phyloP scores from a whole-genome alignment of 2,113 vertebrate species.

The Pachycephala philippinensis region DNA sequence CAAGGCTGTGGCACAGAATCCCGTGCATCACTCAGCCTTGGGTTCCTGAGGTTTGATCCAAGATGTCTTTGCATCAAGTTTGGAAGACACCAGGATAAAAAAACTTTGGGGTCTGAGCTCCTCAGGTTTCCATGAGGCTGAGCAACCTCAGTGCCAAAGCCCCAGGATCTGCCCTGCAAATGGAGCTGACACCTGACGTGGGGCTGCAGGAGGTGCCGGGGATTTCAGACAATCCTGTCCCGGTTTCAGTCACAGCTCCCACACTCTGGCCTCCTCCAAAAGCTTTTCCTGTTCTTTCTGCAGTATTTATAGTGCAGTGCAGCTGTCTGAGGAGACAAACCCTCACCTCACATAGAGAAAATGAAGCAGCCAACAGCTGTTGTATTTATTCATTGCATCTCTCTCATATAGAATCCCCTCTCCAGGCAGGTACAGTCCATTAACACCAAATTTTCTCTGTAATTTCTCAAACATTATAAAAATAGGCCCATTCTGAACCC shows the following conservation, averaged over 20 bases:
- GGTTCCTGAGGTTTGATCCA: not conserved
- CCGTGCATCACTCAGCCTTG: rapidly evolving
- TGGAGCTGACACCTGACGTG: rapidly evolving
- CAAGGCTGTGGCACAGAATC: not conserved
- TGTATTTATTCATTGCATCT: not conserved
- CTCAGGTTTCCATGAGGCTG: not conserved
- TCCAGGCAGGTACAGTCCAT: not conserved
- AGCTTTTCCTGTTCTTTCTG: not conserved
- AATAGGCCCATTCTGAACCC: rapidly evolving
- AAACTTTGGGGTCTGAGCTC: not conserved
- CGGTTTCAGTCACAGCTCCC: not conserved
- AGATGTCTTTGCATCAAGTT: rapidly evolving
- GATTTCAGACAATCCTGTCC: not conserved
- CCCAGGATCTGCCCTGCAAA: not conserved
- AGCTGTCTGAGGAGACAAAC: not conserved
- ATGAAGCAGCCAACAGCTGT: not conserved
- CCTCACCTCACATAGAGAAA: not conserved
- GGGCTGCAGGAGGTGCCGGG: not conserved
- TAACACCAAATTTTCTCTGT: not conserved
- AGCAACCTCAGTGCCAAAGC: no score
- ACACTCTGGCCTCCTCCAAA: not conserved
- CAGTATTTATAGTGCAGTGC: not conserved
- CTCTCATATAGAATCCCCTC: rapidly evolving
- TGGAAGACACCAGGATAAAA: not conserved
- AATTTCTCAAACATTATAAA: not conserved